phyloP scores from a whole-genome alignment of 2,888 invertebrate genomes.

The Lysandra bellargus region DNA sequence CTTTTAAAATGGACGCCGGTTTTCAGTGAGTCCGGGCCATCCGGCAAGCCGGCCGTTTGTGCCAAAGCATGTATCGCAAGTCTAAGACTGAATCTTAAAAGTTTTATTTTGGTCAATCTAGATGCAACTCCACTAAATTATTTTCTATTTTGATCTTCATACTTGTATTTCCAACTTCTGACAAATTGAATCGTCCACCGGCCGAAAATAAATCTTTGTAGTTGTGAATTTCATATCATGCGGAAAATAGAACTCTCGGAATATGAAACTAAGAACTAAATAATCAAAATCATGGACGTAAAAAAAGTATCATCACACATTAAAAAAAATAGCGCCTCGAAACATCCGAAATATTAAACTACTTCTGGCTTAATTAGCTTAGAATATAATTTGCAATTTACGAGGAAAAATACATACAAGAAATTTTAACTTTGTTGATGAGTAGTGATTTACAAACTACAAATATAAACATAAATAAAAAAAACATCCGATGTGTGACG shows the following conservation, averaged over 20 bases:
- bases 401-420: too few species aligned
- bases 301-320: too few species aligned
- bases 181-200: not conserved
- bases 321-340: too few species aligned
- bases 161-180: not conserved
- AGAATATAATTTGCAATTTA: too few species aligned
- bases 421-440: too few species aligned
- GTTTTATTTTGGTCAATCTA: not conserved
- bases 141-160: not conserved
- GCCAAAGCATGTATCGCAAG: not conserved
- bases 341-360: too few species aligned
- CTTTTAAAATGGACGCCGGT: not conserved
- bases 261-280: not conserved
- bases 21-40: not conserved
- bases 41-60: not conserved
- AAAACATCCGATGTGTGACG: too few species aligned
- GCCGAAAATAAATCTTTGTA: slow-evolving; percentile 68
- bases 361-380: too few species aligned
- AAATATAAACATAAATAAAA: too few species aligned
- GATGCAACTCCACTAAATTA: not conserved
- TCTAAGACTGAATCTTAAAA: not conserved
- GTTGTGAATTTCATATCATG: not conserved
- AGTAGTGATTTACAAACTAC: too few species aligned
- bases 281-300: not conserved
- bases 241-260: not conserved